Percentiles rank a stretch among this genome's conserved stretches.
These are phyloP conservation scores for Thera britannica DNA, from an alignment of 2,888 invertebrate genomes.

Conservation along the genomic window DNA sequence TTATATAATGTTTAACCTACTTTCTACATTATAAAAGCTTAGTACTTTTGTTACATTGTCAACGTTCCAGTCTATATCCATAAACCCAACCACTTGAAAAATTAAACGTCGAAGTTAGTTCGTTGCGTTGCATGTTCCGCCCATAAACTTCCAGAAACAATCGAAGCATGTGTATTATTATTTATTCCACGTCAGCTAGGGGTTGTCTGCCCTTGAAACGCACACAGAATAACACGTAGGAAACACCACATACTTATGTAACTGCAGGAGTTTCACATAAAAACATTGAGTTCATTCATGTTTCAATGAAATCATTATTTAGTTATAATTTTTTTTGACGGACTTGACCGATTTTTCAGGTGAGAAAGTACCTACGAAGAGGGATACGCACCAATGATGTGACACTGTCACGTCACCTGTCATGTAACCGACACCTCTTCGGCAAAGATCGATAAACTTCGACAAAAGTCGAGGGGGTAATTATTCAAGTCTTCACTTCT, in stretches of 20 bases:
- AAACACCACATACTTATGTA: neutral
- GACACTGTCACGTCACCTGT: no score
- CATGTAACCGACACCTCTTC: no score
- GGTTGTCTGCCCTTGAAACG: conserved; percentile 51
- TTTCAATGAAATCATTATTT: no score
- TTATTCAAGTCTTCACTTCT: no score
- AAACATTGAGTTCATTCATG: neutral
- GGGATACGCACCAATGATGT: no score
- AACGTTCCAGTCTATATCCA: conserved; percentile 11
- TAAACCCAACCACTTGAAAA: conserved; percentile 39
- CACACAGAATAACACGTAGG: conserved; percentile 8
- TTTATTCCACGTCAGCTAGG: conserved; percentile 46
- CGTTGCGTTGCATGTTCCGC: conserved; percentile 37
- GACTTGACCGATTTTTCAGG: no score
- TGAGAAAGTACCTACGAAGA: no score
- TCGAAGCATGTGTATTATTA: conserved; percentile 49
- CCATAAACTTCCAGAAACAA: conserved; percentile 43
- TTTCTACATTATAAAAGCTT: neutral
- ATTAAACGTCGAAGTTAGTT: conserved; percentile 23
- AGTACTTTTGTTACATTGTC: neutral
- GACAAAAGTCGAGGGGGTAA: no score
- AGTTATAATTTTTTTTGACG: no score
- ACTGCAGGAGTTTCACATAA: neutral
- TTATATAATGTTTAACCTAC: no score
- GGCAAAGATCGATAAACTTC: no score